A percentile compares a stretch with the other conserved stretches of the same genome.
Evolutionary conservation across 23 tunicate species (phyloP).

Genomic region (Oikopleura dioica): DNA sequence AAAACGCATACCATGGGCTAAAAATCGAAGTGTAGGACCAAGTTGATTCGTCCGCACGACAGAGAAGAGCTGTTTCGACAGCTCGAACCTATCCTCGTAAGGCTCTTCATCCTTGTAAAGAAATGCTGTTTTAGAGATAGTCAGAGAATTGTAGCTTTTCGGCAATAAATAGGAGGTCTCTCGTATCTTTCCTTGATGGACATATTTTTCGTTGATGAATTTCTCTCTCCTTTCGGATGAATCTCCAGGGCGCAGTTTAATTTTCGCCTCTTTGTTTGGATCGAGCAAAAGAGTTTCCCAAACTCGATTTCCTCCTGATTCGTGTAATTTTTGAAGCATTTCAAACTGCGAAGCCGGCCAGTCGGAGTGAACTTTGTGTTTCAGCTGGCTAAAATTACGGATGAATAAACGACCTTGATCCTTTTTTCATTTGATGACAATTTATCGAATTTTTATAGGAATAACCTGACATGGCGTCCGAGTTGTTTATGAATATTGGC

Average conservation of each 20-base stretch:
- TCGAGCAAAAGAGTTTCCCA: background rate
- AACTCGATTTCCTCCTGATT: background rate
- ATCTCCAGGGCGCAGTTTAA: background rate
- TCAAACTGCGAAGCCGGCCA: background rate
- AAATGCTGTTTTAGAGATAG: too few relatives aligned
- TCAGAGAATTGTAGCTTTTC: too few relatives aligned
- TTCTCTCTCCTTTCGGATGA: background rate
- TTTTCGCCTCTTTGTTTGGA: background rate
- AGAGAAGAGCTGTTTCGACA: background rate
- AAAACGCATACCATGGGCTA: background rate
- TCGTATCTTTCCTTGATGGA: too few relatives aligned
- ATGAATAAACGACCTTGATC: too few relatives aligned
- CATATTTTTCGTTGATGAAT: background rate
- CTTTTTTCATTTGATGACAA: too few relatives aligned
- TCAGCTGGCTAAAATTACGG: background rate
- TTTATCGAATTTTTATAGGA: too few relatives aligned
- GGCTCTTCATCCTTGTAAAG: background rate
- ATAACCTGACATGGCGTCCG: too few relatives aligned
- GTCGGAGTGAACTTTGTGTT: background rate
- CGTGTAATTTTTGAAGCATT: background rate
- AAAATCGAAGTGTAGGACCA: background rate
- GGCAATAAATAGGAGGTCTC: too few relatives aligned
- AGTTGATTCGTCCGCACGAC: background rate
- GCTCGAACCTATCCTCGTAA: background rate
- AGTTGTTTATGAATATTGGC: too few relatives aligned